These are phyloP conservation scores for Novumbra hubbsi DNA, from an alignment of 2,797 vertebrate species.

Conservation along the genomic window DNA sequence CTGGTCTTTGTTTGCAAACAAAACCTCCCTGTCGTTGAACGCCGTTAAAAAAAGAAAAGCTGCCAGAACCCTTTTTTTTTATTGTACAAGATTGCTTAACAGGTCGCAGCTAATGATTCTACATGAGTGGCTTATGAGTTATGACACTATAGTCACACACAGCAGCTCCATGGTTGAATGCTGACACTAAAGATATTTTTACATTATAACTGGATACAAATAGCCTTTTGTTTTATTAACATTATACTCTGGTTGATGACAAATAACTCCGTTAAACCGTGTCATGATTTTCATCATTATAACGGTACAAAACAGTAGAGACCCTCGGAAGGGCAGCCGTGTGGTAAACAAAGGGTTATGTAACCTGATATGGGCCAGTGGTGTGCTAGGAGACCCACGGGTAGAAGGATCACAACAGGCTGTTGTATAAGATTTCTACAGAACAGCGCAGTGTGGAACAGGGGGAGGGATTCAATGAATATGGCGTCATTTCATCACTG, in stretches of 20 bases:
- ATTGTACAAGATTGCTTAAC: background rate
- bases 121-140: background rate
- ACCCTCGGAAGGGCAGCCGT: background rate
- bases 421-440: background rate
- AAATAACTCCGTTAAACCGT: background rate
- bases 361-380: conserved; percentile 22
- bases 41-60: conserved; percentile 38
- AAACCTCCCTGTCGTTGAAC: conserved; percentile 32
- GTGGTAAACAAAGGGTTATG: background rate
- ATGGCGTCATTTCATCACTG: conserved; percentile 46
- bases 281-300: background rate
- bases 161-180: background rate
- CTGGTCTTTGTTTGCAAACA: conserved; percentile 83
- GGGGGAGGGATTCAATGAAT: conserved; percentile 43
- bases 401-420: conserved; percentile 11
- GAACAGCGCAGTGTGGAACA: conserved; percentile 39
- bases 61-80: conserved; percentile 14
- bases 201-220: background rate
- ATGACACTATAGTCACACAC: background rate
- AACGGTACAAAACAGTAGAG: background rate
- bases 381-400: conserved; percentile 10
- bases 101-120: background rate
- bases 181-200: background rate
- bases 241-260: background rate
- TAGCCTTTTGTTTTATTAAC: background rate